Evolutionary conservation across 1,140 invertebrate genomes (phyloP).

Genomic region (Zaprionus davidi): DNA sequence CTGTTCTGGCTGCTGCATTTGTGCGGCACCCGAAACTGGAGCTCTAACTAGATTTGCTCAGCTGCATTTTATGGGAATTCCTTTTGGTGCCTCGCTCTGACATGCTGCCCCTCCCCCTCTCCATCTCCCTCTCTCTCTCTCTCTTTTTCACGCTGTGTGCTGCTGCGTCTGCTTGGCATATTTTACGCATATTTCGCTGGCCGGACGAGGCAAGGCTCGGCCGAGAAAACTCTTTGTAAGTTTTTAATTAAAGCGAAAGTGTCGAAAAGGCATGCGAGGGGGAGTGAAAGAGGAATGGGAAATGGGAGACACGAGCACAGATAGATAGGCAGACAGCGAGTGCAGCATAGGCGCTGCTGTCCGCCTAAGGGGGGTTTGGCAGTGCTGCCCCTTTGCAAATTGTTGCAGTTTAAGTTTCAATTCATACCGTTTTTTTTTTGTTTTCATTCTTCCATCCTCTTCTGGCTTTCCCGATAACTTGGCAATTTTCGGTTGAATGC

Average conservation of each 20-base stretch:
- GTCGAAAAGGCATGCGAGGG: conserved; percentile 65
- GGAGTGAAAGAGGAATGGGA: neutral
- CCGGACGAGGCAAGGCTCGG: conserved; percentile 23
- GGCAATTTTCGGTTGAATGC: conserved; percentile 55
- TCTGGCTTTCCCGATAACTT: conserved; percentile 67
- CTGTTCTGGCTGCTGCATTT: conserved; percentile 17
- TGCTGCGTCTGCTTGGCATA: conserved; percentile 56
- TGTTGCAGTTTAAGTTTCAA: conserved; percentile 65
- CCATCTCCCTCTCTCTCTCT: neutral
- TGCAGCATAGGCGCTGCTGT: conserved; percentile 3
- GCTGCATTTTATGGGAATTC: conserved; percentile 65
- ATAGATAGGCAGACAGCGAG: neutral
- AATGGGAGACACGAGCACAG: conserved; percentile 17
- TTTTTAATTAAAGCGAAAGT: conserved; percentile 82
- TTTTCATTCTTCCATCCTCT: conserved; percentile 34
- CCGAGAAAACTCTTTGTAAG: conserved; percentile 58
- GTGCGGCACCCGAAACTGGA: neutral
- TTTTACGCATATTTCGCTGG: conserved; percentile 66
- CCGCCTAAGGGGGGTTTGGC: conserved; percentile 37
- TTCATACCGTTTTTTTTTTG: conserved; percentile 22
- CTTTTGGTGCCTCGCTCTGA: conserved; percentile 17
- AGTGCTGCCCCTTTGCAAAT: conserved; percentile 57
- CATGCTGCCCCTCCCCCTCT: neutral
- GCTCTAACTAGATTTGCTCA: conserved; percentile 62
- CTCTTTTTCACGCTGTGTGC: neutral